Conservation (phyloP, 2,113 vertebrate species). For the Mustela nigripes region DNA sequence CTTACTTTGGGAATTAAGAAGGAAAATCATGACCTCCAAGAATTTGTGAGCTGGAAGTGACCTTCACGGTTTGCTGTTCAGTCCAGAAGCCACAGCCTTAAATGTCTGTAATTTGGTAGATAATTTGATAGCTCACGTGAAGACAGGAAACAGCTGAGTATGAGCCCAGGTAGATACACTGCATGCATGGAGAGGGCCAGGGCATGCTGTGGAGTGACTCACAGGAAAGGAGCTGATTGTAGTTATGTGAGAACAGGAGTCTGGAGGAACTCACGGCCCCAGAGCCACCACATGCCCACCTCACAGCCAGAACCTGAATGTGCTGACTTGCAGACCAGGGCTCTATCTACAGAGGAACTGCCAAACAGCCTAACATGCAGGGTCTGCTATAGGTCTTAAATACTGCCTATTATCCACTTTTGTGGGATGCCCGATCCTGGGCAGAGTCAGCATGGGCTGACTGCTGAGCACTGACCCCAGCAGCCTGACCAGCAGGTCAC, state of each 20-base stretch:
- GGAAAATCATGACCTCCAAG: not conserved
- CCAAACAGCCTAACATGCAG: not conserved
- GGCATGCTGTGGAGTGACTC: not conserved
- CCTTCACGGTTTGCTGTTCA: not conserved
- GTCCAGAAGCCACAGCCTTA: not conserved
- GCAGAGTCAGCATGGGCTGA: too few species aligned
- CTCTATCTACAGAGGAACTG: not conserved
- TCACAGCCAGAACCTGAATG: not conserved
- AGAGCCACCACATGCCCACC: not conserved
- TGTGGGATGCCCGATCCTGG: not conserved
- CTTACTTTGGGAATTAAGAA: constrained; percentile 2
- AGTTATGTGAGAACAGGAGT: not conserved
- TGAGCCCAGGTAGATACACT: rapidly evolving
- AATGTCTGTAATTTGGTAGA: not conserved
- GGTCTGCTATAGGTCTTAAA: not conserved
- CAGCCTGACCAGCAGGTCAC: not conserved
- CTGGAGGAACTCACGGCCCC: not conserved
- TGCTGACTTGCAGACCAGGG: not conserved
- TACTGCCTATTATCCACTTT: not conserved
- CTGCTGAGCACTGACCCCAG: not conserved
- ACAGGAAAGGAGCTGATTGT: not conserved
- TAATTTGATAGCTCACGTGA: not conserved
- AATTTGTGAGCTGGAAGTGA: not conserved
- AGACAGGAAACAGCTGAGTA: not conserved
- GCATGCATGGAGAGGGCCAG: not conserved